A percentile compares a stretch with the other conserved stretches of the same genome.
These are phyloP conservation scores for Dolichopus griseipennis DNA, from an alignment of 2,888 invertebrate species.

Conservation along the genomic window DNA sequence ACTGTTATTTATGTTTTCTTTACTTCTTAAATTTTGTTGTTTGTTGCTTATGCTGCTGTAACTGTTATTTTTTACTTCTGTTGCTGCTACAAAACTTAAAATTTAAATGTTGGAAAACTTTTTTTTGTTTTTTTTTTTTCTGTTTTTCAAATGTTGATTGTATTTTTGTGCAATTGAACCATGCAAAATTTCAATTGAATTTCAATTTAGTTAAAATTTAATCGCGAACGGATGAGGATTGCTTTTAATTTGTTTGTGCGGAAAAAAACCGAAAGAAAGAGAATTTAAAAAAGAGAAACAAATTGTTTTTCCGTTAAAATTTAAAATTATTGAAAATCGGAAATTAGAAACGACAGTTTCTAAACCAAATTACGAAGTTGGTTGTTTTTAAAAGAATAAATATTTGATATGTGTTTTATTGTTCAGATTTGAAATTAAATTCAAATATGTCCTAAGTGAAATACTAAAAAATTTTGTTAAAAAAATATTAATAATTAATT, in stretches of 20 bases:
- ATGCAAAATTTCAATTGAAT: not conserved
- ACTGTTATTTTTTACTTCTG: not conserved
- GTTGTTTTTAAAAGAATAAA: too few species aligned
- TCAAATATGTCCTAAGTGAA: too few species aligned
- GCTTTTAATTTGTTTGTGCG: not conserved
- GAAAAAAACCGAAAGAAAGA: not conserved
- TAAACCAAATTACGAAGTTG: too few species aligned
- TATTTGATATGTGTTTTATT: too few species aligned
- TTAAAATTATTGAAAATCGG: not conserved
- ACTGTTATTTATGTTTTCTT: too few species aligned
- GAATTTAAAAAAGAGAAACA: not conserved
- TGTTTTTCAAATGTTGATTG: too few species aligned
- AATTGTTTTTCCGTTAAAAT: not conserved
- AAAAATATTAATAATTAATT: too few species aligned
- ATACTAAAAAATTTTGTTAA: too few species aligned
- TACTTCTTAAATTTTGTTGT: too few species aligned
- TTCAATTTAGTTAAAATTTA: not conserved
- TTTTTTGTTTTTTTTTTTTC: not conserved
- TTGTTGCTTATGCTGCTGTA: not conserved
- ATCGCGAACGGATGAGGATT: not conserved
- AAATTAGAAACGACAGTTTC: too few species aligned
- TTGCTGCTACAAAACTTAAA: not conserved
- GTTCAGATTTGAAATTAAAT: too few species aligned
- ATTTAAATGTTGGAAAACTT: slow-evolving; percentile 4
- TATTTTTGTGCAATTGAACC: not conserved